Base-by-base conservation (phyloP, 2,888 invertebrate species). In the Rambutsinella grinnellia region DNA sequence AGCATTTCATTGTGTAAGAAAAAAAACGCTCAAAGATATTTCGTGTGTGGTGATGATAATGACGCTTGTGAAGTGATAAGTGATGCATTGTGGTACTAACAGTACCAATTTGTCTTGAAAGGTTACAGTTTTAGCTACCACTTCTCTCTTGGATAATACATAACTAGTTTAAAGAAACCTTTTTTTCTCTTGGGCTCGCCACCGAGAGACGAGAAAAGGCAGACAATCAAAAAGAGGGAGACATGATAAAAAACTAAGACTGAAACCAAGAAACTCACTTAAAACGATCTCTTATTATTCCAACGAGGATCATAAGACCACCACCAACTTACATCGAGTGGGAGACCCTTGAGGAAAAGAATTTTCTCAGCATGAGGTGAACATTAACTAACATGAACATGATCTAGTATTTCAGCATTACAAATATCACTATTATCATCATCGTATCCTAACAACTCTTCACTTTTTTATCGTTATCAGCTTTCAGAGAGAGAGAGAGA, bases 351-450 rank as follows among this genome's bases (percentile, higher is more conserved):
- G 51, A 67, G 80, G 77, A n/a, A n/a, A n/a, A n/a, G n/a, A 77
- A 74, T 74, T 66, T 58, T 70, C 82, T 65, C 82, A 82, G 82
- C 82, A 74, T 75, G 81, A 78, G 81, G 72, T 80, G 80, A 78
- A 76, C 81, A 78, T 80, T 72, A 78, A 60, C 53, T 57, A 68
- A 72, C 72, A 72, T 65, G 71, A 65, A 63, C 74, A 74, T 75
- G 75, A 75, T 75, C 75, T 51, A 74, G 67, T 67, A 74, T 67
- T 68, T 68, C 66, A 62, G 60, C 75, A 66, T 74, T 67, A 51
- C 67, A 60, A 24, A 46, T 66, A 53, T 62, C 27, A 61, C 51
- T 27, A 28, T 27, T 27, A 57, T n/a, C n/a, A n/a, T n/a, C n/a
- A n/a, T 27, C 17, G n/a, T 57, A 24, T 46, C 47, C 24, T n/a